A percentile compares a stretch with the other conserved stretches of the same genome.
Evolutionary conservation across 2,888 invertebrate species (phyloP).

Genomic region (Protodeltote pygarga): DNA sequence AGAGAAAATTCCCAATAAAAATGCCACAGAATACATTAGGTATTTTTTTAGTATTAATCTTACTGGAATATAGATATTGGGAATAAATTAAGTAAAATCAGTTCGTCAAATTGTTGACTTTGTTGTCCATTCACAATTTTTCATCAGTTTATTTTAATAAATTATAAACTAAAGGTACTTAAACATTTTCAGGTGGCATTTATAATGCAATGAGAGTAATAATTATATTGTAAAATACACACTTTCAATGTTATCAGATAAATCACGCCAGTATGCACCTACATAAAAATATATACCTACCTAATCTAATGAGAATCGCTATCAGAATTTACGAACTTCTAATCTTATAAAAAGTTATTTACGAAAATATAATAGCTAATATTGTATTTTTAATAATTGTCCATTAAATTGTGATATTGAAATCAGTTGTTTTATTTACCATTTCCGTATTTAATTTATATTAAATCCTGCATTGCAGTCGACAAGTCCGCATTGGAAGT

Average conservation of each 20-base stretch:
- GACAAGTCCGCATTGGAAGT: not conserved
- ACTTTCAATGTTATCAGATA: conserved; percentile 10
- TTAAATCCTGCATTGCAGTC: conserved; percentile 28
- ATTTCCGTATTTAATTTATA: not conserved
- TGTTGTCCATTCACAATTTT: no score
- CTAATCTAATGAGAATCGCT: conserved; percentile 29
- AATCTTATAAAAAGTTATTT: conserved; percentile 50
- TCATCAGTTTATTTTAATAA: no score
- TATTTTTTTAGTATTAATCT: no score
- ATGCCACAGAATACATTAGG: no score
- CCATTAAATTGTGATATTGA: conserved; percentile 84
- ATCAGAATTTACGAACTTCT: conserved; percentile 48
- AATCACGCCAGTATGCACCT: conserved; percentile 41
- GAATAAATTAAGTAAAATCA: no score
- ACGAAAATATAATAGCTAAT: conserved; percentile 53
- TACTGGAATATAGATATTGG: no score
- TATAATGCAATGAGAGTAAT: no score
- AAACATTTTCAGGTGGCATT: no score
- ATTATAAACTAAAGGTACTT: no score
- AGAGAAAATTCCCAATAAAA: no score
- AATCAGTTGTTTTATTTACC: conserved; percentile 45
- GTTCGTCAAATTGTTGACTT: no score
- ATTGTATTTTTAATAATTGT: conserved; percentile 71
- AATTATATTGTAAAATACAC: conserved; percentile 5
- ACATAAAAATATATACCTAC: conserved; percentile 25